A percentile compares a stretch with the other conserved stretches of the same genome.
These are phyloP conservation scores for Formica exsecta DNA, from an alignment of 1,140 invertebrate genomes.

Conservation along the genomic window DNA sequence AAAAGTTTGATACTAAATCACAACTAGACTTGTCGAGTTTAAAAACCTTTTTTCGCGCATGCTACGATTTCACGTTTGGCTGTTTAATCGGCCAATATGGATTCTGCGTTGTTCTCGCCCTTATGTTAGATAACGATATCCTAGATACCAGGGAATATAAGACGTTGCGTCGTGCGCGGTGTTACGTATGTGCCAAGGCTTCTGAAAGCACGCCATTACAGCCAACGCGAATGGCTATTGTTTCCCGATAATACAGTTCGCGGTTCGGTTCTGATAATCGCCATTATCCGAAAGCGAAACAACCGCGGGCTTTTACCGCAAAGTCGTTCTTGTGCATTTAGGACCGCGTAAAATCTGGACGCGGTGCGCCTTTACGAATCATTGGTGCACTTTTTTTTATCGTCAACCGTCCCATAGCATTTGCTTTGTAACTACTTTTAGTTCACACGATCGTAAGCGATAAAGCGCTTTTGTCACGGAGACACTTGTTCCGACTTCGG, in stretches of 20 bases:
- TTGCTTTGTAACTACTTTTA: constrained; percentile 63
- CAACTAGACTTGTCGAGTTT: constrained; percentile 44
- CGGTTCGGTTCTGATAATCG: constrained; percentile 52
- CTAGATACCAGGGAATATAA: background rate
- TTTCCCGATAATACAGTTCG: constrained; percentile 56
- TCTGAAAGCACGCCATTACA: constrained; percentile 35
- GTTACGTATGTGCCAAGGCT: constrained; percentile 28
- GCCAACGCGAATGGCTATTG: constrained; percentile 36
- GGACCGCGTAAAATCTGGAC: constrained; percentile 9
- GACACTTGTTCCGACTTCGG: constrained; percentile 21
- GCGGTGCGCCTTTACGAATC: constrained; percentile 54
- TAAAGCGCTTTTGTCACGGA: constrained; percentile 60
- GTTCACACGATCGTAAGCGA: constrained; percentile 55
- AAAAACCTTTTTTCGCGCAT: background rate
- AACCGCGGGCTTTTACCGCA: constrained; percentile 37
- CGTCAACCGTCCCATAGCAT: background rate
- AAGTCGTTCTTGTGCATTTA: constrained; percentile 30
- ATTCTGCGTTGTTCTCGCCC: constrained; percentile 14
- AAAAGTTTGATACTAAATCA: constrained; percentile 64
- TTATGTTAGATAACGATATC: constrained; percentile 25
- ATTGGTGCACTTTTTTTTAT: constrained; percentile 50
- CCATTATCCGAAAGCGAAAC: constrained; percentile 34
- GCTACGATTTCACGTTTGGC: constrained; percentile 13
- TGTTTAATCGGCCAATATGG: constrained; percentile 58
- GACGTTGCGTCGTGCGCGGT: background rate